Conservation (phyloP, 1,140 invertebrate species). For the Idris sp. region DNA sequence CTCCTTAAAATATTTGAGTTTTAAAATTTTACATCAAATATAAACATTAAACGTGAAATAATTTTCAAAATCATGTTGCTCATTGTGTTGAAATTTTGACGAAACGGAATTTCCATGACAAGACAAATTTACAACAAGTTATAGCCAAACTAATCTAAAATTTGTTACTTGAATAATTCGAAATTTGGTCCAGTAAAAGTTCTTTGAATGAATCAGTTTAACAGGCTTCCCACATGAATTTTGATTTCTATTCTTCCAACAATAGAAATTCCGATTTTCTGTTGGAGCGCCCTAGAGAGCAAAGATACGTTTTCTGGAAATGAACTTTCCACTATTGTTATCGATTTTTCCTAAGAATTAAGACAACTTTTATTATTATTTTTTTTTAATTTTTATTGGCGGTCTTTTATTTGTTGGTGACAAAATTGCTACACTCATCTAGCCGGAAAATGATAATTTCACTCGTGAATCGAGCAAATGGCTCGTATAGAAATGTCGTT, state of each 20-base stretch:
- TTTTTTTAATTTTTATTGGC: conserved; percentile 15
- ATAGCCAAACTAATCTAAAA: background rate
- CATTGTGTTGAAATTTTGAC: no score
- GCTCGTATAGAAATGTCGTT: conserved; percentile 13
- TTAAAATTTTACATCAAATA: no score
- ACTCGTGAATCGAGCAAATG: conserved; percentile 33
- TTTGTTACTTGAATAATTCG: background rate
- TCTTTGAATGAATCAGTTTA: conserved; percentile 17
- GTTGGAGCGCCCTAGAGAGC: conserved; percentile 31
- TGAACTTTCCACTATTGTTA: conserved; percentile 26
- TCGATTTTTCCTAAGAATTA: no score
- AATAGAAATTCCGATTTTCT: conserved; percentile 49
- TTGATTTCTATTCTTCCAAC: conserved; percentile 26
- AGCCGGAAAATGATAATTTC: conserved; percentile 44
- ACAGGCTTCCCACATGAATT: conserved; percentile 18
- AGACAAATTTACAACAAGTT: no score
- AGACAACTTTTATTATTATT: conserved; percentile 19
- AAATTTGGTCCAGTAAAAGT: background rate
- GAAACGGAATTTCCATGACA: no score
- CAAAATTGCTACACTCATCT: conserved; percentile 29
- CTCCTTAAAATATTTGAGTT: no score
- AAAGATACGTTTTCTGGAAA: conserved; percentile 15
- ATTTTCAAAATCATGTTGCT: no score
- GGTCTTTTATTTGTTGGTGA: background rate
- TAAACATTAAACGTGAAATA: no score